Conservation (phyloP, 2,113 vertebrate species). For the Neodontobutis hainanensis region DNA sequence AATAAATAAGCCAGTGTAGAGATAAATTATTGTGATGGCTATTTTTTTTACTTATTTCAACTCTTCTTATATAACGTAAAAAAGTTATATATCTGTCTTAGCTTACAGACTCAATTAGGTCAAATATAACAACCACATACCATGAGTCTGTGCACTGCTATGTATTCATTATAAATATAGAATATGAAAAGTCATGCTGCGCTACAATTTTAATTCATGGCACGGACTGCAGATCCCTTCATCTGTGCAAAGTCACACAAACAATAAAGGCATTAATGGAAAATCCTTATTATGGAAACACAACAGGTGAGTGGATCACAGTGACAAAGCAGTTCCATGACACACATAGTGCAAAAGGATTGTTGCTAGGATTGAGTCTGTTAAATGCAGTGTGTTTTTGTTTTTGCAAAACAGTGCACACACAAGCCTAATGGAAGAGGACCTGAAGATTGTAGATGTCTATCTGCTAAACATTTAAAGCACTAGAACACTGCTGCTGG, state of each 20-base stretch:
- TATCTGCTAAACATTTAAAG: too few species aligned
- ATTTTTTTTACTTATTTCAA: conserved; percentile 17
- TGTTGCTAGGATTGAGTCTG: too few species aligned
- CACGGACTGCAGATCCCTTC: background rate
- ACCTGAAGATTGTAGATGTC: too few species aligned
- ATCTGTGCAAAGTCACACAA: background rate
- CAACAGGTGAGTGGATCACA: background rate
- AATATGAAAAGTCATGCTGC: background rate
- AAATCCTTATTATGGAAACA: background rate
- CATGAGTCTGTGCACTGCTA: background rate
- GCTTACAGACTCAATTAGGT: background rate
- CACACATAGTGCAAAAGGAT: background rate
- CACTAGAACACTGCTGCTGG: background rate
- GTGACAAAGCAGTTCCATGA: background rate
- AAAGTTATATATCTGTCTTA: background rate
- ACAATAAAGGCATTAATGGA: background rate
- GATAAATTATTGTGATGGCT: background rate
- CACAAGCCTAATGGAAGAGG: too few species aligned
- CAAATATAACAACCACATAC: background rate
- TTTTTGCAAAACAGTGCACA: too few species aligned
- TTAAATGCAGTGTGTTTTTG: too few species aligned
- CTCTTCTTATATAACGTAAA: conserved; percentile 6
- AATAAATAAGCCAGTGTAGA: conserved; percentile 38
- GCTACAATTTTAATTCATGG: background rate
- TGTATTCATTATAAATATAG: background rate